Conservation (phyloP, 2,797 vertebrate species). For the Pempheris klunzingeri region DNA sequence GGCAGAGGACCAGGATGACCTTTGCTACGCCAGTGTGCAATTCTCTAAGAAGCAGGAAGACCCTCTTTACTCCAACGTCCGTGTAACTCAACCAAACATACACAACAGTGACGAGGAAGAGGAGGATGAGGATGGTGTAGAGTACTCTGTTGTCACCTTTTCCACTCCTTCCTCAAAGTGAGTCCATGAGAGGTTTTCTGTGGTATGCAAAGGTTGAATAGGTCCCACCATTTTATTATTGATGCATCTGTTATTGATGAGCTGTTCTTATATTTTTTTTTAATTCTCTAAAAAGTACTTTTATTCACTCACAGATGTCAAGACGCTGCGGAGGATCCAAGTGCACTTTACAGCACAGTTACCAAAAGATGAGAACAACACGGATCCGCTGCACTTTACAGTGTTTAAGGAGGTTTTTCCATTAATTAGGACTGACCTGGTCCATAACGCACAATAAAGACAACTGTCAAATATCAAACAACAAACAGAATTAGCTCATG, state of each 20-base stretch:
- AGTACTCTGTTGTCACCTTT: conserved; percentile 1
- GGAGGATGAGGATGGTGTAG: background rate
- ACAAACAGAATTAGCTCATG: background rate
- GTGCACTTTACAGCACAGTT: conserved; percentile 23
- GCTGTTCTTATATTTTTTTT: too few species aligned
- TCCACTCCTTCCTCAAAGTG: background rate
- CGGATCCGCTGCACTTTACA: background rate
- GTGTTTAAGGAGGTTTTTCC: too few species aligned
- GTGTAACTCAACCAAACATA: background rate
- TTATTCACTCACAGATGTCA: conserved; percentile 1
- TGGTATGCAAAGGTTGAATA: background rate
- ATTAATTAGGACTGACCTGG: background rate
- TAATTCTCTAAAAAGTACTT: background rate
- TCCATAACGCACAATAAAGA: background rate
- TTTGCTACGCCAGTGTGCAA: conserved; percentile 5
- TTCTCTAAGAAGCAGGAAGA: conserved; percentile 24
- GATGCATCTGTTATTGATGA: too few species aligned
- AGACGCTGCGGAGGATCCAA: background rate
- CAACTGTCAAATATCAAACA: background rate
- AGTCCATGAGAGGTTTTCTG: background rate
- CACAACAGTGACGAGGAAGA: background rate
- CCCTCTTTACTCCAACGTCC: conserved; percentile 15
- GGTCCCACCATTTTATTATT: background rate
- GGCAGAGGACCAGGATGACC: conserved; percentile 9
- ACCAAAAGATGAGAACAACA: background rate